Evolutionary conservation across 2,113 vertebrate species (phyloP).

Genomic region (Boulengeromyrus knoepffleri): DNA sequence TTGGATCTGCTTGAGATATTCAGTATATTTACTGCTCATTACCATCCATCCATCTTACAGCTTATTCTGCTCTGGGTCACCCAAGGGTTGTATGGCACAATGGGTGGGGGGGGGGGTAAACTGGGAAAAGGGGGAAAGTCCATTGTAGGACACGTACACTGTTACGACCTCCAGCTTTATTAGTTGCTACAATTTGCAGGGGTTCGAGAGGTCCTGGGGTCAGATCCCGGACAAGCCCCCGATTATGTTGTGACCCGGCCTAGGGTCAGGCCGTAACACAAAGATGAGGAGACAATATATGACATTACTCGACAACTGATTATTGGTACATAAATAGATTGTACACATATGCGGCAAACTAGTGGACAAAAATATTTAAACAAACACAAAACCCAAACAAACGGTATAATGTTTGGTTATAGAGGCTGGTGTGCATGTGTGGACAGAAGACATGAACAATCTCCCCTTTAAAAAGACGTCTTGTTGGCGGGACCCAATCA

Average conservation of each 20-base stretch:
- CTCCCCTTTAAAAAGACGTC: not conserved
- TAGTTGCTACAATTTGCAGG: not conserved
- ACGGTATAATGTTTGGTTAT: not conserved
- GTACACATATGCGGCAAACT: not conserved
- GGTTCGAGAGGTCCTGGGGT: not conserved
- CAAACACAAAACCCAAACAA: not conserved
- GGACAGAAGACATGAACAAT: not conserved
- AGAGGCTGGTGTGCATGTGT: not conserved
- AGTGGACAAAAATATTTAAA: not conserved
- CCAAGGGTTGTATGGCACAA: not conserved
- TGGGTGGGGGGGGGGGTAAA: not conserved
- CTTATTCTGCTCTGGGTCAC: not conserved
- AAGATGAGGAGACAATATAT: not conserved
- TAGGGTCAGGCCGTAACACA: not conserved
- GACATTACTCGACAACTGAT: not conserved
- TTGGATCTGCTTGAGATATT: constrained; percentile 7
- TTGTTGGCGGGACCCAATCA: not conserved
- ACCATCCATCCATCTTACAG: not conserved
- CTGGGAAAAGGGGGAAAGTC: not conserved
- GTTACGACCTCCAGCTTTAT: not conserved
- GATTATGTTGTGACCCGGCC: not conserved
- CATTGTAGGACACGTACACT: not conserved
- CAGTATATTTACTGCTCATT: not conserved
- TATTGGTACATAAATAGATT: not conserved
- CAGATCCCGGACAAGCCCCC: not conserved